Percentiles rank a stretch among this genome's conserved stretches.
These are phyloP conservation scores for Pseudorectes ferrugineus DNA, from an alignment of 2,113 vertebrate genomes.

Conservation along the genomic window DNA sequence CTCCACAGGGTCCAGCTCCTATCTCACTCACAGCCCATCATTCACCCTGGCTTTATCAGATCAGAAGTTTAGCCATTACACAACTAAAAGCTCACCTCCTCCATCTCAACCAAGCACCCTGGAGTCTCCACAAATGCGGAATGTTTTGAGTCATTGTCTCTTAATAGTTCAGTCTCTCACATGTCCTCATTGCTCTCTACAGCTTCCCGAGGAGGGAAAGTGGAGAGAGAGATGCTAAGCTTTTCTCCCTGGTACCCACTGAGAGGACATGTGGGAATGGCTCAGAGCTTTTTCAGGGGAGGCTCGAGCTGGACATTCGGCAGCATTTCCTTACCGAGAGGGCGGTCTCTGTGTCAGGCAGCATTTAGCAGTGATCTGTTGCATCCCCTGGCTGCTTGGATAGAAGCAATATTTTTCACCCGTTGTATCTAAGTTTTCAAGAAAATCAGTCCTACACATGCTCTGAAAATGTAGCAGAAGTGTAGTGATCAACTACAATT, in stretches of 20 bases:
- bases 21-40: neutral
- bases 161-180: neutral
- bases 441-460: neutral
- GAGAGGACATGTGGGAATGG: neutral
- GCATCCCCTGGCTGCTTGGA: neutral
- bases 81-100: neutral
- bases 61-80: neutral
- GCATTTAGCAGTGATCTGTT: neutral
- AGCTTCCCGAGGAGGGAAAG: neutral
- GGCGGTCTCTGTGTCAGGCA: neutral
- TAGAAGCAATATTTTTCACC: neutral
- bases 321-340: neutral
- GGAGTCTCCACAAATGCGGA: neutral
- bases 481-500: neutral
- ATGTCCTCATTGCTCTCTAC: neutral
- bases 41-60: neutral
- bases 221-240: neutral
- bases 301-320: accelerated
- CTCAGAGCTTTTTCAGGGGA: neutral
- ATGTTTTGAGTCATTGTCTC: neutral
- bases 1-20: neutral
- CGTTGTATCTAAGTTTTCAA: neutral
- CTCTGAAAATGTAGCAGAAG: neutral
- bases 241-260: neutral
- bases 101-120: neutral